Conservation (phyloP, 2,888 invertebrate species). For the Trachelus stipa region DNA sequence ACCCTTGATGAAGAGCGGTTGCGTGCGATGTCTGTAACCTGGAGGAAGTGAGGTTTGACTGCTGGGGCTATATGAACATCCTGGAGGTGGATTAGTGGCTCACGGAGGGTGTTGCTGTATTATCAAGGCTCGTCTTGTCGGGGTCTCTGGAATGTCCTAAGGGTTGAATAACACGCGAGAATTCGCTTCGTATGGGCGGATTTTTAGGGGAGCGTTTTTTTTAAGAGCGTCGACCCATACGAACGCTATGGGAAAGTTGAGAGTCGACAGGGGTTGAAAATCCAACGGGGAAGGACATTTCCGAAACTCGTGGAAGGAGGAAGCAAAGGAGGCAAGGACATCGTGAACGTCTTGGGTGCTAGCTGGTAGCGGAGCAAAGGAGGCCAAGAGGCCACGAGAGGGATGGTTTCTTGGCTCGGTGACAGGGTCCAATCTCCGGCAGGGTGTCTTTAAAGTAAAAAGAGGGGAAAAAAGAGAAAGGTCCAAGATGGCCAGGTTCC, state of each 20-base stretch:
- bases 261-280: not conserved
- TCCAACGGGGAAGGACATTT: not conserved
- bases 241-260: not conserved
- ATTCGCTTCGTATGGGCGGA: not conserved
- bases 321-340: not conserved
- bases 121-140: not conserved
- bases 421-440: conserved; percentile 51
- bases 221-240: not conserved
- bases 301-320: not conserved
- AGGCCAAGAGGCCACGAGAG: conserved; percentile 34
- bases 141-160: not conserved
- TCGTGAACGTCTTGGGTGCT: not conserved
- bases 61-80: not conserved
- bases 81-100: not conserved
- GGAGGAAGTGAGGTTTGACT: not conserved
- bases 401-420: conserved; percentile 51
- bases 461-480: conserved; percentile 9
- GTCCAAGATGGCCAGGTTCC: conserved; percentile 20
- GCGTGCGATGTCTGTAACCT: not conserved
- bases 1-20: not conserved
- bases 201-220: not conserved
- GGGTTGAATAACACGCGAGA: not conserved
- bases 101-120: not conserved
- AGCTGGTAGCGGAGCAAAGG: conserved; percentile 2
- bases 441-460: conserved; percentile 26